Conservation (phyloP, 2,113 vertebrate genomes). For the Seriola aureovittata region DNA sequence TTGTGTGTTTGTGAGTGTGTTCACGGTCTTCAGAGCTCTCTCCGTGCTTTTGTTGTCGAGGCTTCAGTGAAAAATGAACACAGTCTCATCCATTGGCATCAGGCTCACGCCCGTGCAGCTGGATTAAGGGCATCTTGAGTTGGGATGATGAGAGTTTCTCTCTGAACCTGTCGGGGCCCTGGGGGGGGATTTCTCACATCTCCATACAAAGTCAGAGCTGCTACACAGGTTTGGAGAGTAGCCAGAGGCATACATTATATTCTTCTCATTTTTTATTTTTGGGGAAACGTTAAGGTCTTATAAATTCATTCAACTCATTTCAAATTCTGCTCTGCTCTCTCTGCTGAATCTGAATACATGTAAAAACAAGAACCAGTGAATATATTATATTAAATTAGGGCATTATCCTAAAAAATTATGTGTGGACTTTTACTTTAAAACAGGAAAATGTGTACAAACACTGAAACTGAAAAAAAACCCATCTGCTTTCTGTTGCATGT, state of each 20-base stretch:
- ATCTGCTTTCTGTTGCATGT: background rate
- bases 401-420: no score
- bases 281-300: background rate
- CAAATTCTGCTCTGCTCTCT: background rate
- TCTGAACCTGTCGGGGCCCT: conserved; percentile 40
- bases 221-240: conserved; percentile 18
- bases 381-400: no score
- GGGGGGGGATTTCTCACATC: conserved; percentile 41
- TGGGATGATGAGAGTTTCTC: conserved; percentile 49
- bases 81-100: conserved; percentile 44
- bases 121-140: conserved; percentile 49
- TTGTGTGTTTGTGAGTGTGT: background rate
- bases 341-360: no score
- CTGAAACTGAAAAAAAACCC: no score
- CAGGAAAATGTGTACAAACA: background rate
- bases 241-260: background rate
- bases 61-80: conserved; percentile 41
- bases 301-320: background rate
- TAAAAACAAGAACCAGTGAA: no score
- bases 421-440: no score
- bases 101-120: conserved; percentile 54
- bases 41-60: conserved; percentile 13
- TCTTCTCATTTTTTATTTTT: background rate
- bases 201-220: conserved; percentile 23
- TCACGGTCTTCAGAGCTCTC: background rate